Conservation (phyloP, 2,797 vertebrate species). For the Avahi laniger region DNA sequence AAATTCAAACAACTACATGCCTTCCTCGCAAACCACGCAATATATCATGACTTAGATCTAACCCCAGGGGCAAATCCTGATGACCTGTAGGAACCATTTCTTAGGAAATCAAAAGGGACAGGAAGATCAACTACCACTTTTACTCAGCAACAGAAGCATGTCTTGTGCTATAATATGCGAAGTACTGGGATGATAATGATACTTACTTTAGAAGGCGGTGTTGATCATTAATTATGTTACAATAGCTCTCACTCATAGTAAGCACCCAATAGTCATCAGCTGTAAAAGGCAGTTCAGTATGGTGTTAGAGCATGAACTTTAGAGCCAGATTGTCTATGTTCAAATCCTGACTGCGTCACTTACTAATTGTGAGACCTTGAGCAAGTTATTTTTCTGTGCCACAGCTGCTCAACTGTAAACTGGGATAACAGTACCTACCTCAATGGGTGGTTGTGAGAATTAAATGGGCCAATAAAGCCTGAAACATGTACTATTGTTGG, state of each 20-base stretch:
- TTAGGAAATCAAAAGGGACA: background rate
- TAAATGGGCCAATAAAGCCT: background rate
- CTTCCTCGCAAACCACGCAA: background rate
- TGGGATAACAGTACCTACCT: background rate
- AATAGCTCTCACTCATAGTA: background rate
- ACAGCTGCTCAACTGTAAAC: background rate
- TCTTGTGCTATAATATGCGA: background rate
- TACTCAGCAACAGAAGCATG: background rate
- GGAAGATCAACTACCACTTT: background rate
- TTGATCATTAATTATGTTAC: background rate
- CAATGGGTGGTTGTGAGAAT: background rate
- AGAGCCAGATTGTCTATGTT: background rate
- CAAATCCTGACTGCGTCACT: background rate
- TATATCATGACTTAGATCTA: background rate
- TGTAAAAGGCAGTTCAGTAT: background rate
- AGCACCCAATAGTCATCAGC: background rate
- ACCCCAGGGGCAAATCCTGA: background rate
- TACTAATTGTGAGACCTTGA: background rate
- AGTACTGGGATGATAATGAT: background rate
- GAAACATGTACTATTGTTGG: background rate
- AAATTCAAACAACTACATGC: background rate
- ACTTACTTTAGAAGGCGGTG: background rate
- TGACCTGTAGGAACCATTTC: background rate
- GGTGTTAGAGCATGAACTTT: background rate
- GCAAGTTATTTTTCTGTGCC: background rate